Base-by-base conservation (phyloP, 1,140 invertebrate genomes). In the Araneus ventricosus region DNA sequence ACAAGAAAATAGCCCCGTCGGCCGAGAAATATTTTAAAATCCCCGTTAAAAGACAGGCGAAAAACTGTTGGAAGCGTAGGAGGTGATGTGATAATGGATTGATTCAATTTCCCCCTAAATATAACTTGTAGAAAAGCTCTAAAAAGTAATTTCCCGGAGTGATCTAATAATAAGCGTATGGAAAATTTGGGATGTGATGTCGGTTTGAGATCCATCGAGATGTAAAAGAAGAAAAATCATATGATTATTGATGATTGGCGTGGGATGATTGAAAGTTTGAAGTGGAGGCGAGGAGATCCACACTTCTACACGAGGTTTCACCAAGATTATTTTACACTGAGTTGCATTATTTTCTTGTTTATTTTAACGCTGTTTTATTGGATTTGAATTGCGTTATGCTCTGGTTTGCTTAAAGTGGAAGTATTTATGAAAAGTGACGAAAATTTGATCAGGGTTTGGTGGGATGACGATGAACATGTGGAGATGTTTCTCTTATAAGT, bases 371-470 rank as follows among this genome's bases (percentile, higher is more conserved):
- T 37, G 5, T 37, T 75, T 34, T 30, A 52, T 8, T 10, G 39
- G 80, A 82, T 82, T 82, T 82, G 80, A 82, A 82, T 82, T 82
- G 39, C 80, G 41, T 82, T 45, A 82, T 4, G 27, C 10, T 82
- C 80, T 82, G 80, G 80, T 82, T 82, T 82, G 80, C 27, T 82
- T 82, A 82, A 52, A n/a, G 14, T 3, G 22, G 5, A 41, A 82
- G 41, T 14, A 39, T 82, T 82, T 82, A 82, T 82, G 80, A 52
- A 82, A 82, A 82, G 80, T 82, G 80, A n/a, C 37, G 80, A 82
- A 82, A 82, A 82, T 82, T 82, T 39, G 41, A 82, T 82, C 80
- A 45, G 20, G 39, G 10, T 20, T 30, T 41, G 24, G 22, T 82
- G 39, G n/a, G 39, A 10, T 14, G 80, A 82, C n/a, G 80, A 45